phyloP scores from a whole-genome alignment of 2,888 invertebrate species.

The Ophion slaviceki region DNA sequence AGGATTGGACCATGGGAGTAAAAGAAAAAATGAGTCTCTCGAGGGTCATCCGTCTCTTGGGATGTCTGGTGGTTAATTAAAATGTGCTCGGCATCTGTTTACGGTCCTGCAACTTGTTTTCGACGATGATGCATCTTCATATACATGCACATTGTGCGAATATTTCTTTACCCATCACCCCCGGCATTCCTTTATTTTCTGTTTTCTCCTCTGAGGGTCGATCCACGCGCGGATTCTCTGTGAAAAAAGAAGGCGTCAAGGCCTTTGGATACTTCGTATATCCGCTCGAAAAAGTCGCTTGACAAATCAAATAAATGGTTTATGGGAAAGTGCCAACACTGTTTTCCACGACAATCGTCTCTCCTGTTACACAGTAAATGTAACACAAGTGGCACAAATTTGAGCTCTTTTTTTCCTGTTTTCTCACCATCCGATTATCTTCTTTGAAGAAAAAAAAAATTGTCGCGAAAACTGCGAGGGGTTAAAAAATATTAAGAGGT shows the following conservation, averaged over 20 bases:
- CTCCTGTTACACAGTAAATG: too few species aligned
- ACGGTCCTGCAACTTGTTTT: constrained; percentile 53
- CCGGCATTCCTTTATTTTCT: constrained; percentile 1
- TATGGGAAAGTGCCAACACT: too few species aligned
- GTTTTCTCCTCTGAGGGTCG: neutral
- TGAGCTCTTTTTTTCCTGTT: too few species aligned
- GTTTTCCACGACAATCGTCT: too few species aligned
- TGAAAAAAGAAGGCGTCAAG: too few species aligned
- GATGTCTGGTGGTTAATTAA: constrained; percentile 82
- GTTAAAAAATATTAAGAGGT: too few species aligned
- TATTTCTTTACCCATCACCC: constrained; percentile 30
- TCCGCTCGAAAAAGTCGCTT: neutral
- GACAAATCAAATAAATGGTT: too few species aligned
- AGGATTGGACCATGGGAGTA: constrained; percentile 62
- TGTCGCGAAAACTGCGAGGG: too few species aligned
- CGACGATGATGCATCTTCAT: constrained; percentile 40
- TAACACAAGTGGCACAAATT: too few species aligned
- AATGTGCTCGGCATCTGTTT: constrained; percentile 82
- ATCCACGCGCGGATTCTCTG: too few species aligned
- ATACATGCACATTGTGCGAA: constrained; percentile 8
- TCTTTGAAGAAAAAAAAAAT: too few species aligned
- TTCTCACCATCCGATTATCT: too few species aligned
- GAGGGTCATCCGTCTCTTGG: constrained; percentile 81
- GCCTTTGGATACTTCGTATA: neutral
- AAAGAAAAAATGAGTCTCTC: constrained; percentile 15